These are phyloP conservation scores for Tonatia bakeri DNA, from an alignment of 2,113 vertebrate genomes.

Conservation along the genomic window DNA sequence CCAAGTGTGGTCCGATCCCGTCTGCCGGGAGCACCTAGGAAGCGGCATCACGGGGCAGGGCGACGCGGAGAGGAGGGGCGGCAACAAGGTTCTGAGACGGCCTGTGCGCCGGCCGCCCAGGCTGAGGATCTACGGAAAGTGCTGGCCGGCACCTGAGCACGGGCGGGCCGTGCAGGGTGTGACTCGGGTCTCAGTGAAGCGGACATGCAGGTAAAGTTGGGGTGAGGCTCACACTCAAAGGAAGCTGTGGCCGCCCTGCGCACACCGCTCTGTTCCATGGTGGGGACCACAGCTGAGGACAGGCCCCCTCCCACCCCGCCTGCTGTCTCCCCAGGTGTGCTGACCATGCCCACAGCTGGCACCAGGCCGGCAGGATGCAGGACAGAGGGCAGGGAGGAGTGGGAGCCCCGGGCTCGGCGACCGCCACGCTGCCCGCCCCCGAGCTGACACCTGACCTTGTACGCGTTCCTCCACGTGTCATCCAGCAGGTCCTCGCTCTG, in stretches of 20 bases:
- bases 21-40: accelerated
- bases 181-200: accelerated
- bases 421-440: accelerated
- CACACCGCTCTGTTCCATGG: not conserved
- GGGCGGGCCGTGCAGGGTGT: accelerated
- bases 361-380: not conserved
- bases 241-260: accelerated
- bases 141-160: accelerated
- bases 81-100: accelerated
- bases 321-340: no score
- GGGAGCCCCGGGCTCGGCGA: accelerated
- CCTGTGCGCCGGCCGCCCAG: no score
- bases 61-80: no score
- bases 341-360: not conserved
- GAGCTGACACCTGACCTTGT: slow-evolving; percentile 82
- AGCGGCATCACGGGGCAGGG: accelerated
- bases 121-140: accelerated
- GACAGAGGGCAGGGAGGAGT: not conserved
- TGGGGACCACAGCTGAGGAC: accelerated
- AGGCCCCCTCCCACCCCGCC: accelerated
- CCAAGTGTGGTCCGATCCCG: accelerated
- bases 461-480: slow-evolving; percentile 91
- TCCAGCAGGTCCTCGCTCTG: slow-evolving; percentile 90
- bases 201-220: not conserved
- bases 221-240: not conserved